Evolutionary conservation across 2,888 invertebrate species (phyloP).

Genomic region (Patella ulyssiponensis): DNA sequence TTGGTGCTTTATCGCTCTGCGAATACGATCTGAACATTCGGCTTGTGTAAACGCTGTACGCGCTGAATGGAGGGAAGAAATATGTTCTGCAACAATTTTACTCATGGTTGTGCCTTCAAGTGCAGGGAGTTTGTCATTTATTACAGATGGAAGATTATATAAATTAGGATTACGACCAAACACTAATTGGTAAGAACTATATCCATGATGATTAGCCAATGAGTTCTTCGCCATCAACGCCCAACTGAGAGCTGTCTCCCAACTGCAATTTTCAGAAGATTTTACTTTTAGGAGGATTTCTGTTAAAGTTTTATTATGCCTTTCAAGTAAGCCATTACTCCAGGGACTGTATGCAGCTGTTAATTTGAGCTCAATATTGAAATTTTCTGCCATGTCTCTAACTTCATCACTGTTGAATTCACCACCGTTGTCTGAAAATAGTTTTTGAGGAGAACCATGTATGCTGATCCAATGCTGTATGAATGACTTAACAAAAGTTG

Average conservation of each 20-base stretch:
- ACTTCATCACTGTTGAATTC: conserved; percentile 31
- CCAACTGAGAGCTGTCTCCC: conserved; percentile 26
- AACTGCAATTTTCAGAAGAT: conserved; percentile 26
- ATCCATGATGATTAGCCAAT: conserved; percentile 17
- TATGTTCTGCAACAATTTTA: conserved; percentile 20
- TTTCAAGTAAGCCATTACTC: conserved; percentile 19
- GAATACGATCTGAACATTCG: conserved; percentile 20
- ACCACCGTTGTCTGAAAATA: conserved; percentile 32
- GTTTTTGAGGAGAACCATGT: conserved; percentile 27
- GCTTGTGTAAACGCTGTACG: conserved; percentile 15
- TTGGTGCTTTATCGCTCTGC: conserved; percentile 17
- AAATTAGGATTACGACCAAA: conserved; percentile 27
- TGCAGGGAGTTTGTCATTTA: conserved; percentile 24
- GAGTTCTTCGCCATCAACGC: conserved; percentile 22
- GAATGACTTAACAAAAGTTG: conserved; percentile 29
- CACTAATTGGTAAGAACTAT: conserved; percentile 29
- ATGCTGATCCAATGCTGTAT: conserved; percentile 24
- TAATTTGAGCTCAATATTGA: conserved; percentile 26
- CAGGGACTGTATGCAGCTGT: conserved; percentile 24
- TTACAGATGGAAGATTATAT: conserved; percentile 25
- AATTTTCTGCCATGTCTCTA: conserved; percentile 33
- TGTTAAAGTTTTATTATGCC: conserved; percentile 28
- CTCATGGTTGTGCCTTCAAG: conserved; percentile 26
- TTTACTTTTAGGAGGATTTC: conserved; percentile 27
- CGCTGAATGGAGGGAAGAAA: conserved; percentile 8